Evolutionary conservation across 2,888 invertebrate species (phyloP), one percentile per base, ranked within the genome.

Genomic region (Mylabris sibirica): DNA sequence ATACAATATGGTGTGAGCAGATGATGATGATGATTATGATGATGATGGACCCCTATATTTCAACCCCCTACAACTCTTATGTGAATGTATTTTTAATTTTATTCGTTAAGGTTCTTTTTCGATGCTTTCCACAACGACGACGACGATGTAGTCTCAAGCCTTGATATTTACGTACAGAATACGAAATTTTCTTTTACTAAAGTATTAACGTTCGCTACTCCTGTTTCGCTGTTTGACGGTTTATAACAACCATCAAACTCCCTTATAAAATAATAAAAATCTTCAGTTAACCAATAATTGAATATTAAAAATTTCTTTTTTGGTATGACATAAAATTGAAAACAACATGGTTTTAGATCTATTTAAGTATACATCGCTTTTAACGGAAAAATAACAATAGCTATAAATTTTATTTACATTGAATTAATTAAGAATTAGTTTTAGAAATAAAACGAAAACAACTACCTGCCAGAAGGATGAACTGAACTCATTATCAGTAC

Each of bases 71-170:
- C 71, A 64, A 64, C 71, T 68, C 72, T 73, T 73, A 75, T 75
- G 75, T 73, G 76, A 77, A 75, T 77, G 77, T 77, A 76, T 77
- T 79, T 78, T 78, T 79, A 78, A 79, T 78, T 79, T 77, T 72
- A 74, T 76, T 75, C 74, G 72, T 62, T 70, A 67, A 66, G 68
- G 64, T 63, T 30, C 68, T 44, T 70, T 69, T 63, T 65, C 63
- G 66, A 38, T 64, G 69, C 68, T 20, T 44, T 38, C 14, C 41
- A 38, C 65, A 17, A 41, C 68, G 65, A 63, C 68, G 65, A 63
- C 67, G 49, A 20, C 49, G 49, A 20, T 20, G 49, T 20, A 20
- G 49, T 20, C 30, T 30, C 49, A 49, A 49, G n/a, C 49, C 20
- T 20, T 12, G 49, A 49, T 49, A 49, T 49, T 49, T 49, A 49